A percentile compares a stretch with the other conserved stretches of the same genome.
These are phyloP conservation scores for Apotomis turbidana DNA, from an alignment of 2,888 invertebrate species.

Conservation along the genomic window DNA sequence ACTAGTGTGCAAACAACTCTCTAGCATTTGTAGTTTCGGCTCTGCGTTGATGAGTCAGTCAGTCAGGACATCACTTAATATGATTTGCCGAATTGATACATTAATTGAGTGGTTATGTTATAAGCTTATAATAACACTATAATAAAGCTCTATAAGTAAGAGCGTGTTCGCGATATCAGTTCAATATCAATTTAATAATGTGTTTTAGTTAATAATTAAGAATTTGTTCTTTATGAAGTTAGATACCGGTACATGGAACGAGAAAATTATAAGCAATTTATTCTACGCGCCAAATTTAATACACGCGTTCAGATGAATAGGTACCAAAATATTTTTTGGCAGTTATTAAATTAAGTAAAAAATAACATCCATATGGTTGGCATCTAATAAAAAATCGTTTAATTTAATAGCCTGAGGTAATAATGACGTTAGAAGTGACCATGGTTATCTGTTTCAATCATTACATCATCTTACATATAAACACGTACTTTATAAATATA, in stretches of 20 bases:
- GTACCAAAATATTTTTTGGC: neutral
- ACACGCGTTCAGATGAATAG: neutral
- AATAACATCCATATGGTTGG: neutral
- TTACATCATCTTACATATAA: no score
- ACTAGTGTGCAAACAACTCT: no score
- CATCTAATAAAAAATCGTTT: neutral
- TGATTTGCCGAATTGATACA: neutral
- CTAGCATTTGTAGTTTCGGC: no score
- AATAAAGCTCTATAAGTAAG: neutral
- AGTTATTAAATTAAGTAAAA: neutral
- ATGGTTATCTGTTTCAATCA: no score
- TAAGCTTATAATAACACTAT: neutral
- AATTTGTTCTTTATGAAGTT: neutral
- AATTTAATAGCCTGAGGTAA: neutral
- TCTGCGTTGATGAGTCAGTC: no score
- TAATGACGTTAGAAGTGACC: neutral
- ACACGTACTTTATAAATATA: no score
- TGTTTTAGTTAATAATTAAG: no score
- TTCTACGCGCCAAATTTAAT: neutral
- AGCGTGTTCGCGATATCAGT: neutral
- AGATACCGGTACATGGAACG: neutral
- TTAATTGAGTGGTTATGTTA: constrained; percentile 1
- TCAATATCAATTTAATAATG: neutral
- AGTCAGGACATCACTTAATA: neutral
- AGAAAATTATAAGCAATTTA: neutral